Percentiles rank a stretch among this genome's conserved stretches.
phyloP scores from a whole-genome alignment of 1,140 invertebrate genomes.

The Batillaria attramentaria region DNA sequence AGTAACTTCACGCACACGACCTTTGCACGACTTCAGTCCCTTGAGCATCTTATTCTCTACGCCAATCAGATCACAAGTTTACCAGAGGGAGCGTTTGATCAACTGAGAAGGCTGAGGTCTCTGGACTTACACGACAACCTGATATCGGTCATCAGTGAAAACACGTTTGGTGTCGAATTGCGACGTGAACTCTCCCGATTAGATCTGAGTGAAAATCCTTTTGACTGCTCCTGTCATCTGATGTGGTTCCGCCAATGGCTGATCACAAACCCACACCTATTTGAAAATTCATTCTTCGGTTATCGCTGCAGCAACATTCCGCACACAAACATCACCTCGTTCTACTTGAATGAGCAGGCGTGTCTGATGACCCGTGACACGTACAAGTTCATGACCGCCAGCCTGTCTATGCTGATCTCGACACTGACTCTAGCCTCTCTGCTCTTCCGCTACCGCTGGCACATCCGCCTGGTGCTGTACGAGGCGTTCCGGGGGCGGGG shows the following conservation, averaged over 20 bases:
- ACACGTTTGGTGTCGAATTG: not conserved
- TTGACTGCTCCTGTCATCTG: constrained; percentile 17
- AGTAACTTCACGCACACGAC: not conserved
- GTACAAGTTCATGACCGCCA: not conserved
- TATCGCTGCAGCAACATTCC: not conserved
- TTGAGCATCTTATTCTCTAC: not conserved
- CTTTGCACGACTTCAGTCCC: not conserved
- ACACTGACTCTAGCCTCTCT: not conserved
- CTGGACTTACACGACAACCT: not conserved
- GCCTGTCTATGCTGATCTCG: not conserved
- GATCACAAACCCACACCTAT: not conserved
- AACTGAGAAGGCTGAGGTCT: not conserved
- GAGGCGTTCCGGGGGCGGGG: not conserved
- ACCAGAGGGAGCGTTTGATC: not conserved
- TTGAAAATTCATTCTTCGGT: not conserved
- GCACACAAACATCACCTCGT: not conserved
- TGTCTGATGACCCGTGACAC: constrained; percentile 6
- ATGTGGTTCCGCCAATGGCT: constrained; percentile 29
- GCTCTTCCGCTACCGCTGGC: not conserved
- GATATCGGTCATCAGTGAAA: not conserved
- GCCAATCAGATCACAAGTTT: not conserved
- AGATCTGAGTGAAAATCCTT: constrained; percentile 16
- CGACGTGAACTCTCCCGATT: not conserved
- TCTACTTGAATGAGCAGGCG: constrained; percentile 12
- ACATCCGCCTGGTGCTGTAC: constrained; percentile 22